Evolutionary conservation across 2,888 invertebrate species (phyloP).

Genomic region (Luperina testacea): DNA sequence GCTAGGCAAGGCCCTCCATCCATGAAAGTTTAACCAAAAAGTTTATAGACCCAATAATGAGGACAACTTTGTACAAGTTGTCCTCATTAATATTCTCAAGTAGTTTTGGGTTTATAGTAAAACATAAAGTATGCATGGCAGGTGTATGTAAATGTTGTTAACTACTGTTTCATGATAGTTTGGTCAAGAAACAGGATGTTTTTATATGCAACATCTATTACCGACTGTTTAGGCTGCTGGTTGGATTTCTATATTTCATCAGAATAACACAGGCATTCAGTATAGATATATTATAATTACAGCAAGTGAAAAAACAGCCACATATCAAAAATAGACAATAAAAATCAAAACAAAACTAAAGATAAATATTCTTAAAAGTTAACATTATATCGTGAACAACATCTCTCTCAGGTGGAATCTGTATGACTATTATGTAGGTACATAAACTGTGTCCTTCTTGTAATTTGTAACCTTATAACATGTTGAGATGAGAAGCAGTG

Average conservation of each 20-base stretch:
- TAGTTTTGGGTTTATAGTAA: constrained; percentile 44
- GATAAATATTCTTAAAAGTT: too few species aligned
- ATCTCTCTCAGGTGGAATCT: constrained; percentile 15
- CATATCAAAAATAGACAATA: too few species aligned
- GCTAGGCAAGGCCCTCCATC: not conserved
- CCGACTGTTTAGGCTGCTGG: too few species aligned
- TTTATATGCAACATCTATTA: constrained; percentile 4
- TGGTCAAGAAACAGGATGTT: constrained; percentile 22
- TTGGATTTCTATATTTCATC: too few species aligned
- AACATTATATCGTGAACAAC: too few species aligned
- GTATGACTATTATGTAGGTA: not conserved
- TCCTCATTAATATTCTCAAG: constrained; percentile 58
- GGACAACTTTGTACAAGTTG: constrained; percentile 14
- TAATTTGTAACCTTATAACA: not conserved
- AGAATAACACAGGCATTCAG: too few species aligned
- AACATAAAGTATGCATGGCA: constrained; percentile 53
- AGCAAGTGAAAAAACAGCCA: too few species aligned
- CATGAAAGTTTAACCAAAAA: not conserved
- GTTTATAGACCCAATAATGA: not conserved
- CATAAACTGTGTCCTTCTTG: not conserved
- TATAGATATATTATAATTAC: too few species aligned
- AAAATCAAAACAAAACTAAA: too few species aligned
- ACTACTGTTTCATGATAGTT: constrained; percentile 23
- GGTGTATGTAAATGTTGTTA: constrained; percentile 55
- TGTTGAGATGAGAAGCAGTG: not conserved